A percentile compares a stretch with the other conserved stretches of the same genome.
Conservation (phyloP, 2,888 invertebrate species). For the Spodoptera littoralis region DNA sequence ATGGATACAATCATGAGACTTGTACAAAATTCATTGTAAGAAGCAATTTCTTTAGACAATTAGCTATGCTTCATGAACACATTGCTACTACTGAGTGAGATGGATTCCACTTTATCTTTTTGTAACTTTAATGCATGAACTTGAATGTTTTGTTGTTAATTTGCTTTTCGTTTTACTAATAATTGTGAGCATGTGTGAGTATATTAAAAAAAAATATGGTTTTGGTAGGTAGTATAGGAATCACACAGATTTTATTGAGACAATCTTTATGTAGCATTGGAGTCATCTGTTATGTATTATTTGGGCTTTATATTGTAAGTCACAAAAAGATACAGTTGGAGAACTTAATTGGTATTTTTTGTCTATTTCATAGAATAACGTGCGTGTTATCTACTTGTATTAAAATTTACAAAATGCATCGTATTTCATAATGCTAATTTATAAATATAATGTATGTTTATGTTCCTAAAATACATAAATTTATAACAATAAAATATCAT, state of each 20-base stretch:
- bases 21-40: slow-evolving; percentile 67
- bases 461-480: too few relatives aligned
- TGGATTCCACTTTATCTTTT: slow-evolving; percentile 17
- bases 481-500: too few relatives aligned
- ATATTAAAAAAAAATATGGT: too few relatives aligned
- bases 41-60: slow-evolving; percentile 74
- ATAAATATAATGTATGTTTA: too few relatives aligned
- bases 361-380: neutral
- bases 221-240: too few relatives aligned
- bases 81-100: slow-evolving; percentile 58
- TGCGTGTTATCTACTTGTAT: too few relatives aligned
- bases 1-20: slow-evolving; percentile 51
- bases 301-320: neutral
- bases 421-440: too few relatives aligned
- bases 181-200: too few relatives aligned
- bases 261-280: too few relatives aligned
- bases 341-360: neutral
- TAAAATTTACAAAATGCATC: too few relatives aligned
- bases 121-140: slow-evolving; percentile 28
- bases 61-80: slow-evolving; percentile 66
- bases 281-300: neutral
- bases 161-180: neutral
- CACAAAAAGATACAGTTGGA: too few relatives aligned
- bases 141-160: slow-evolving; percentile 4
- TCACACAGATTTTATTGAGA: too few relatives aligned